Conservation (phyloP, 1,140 invertebrate species). For the Ostrea edulis region DNA sequence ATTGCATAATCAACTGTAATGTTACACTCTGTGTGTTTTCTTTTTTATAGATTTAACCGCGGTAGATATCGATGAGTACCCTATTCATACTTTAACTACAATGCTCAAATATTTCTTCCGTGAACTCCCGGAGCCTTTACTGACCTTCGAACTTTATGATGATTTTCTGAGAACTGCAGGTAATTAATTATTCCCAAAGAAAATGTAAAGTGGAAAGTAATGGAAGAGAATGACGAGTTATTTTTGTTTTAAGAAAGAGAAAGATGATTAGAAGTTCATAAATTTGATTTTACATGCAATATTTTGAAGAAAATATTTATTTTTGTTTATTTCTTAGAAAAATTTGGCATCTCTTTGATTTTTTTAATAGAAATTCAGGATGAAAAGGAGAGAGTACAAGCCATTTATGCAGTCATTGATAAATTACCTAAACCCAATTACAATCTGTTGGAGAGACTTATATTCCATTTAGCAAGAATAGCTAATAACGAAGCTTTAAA, state of each 20-base stretch:
- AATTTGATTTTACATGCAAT: too few species aligned
- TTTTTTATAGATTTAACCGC: conserved; percentile 77
- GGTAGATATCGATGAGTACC: conserved; percentile 81
- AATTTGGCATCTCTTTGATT: not conserved
- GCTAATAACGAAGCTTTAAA: conserved; percentile 93
- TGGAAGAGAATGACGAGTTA: too few species aligned
- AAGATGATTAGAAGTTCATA: too few species aligned
- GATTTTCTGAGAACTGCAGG: conserved; percentile 92
- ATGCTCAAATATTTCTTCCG: conserved; percentile 95
- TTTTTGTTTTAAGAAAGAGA: too few species aligned
- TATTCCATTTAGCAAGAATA: conserved; percentile 94
- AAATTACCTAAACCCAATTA: conserved; percentile 94
- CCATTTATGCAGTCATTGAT: conserved; percentile 91
- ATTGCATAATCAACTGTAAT: too few species aligned
- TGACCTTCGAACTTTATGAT: conserved; percentile 96
- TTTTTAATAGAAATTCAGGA: conserved; percentile 85
- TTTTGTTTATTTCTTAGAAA: too few species aligned
- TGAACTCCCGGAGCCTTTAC: conserved; percentile 94
- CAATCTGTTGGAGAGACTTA: conserved; percentile 93
- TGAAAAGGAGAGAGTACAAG: conserved; percentile 89
- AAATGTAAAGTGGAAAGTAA: too few species aligned
- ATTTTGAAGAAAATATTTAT: too few species aligned
- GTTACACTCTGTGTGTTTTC: not conserved
- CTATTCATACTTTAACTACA: conserved; percentile 93
- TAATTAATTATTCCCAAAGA: conserved; percentile 47